A percentile compares a stretch with the other conserved stretches of the same genome.
These are phyloP conservation scores for Ancistrus triradiatus DNA, from an alignment of 2,113 vertebrate species.

Conservation along the genomic window DNA sequence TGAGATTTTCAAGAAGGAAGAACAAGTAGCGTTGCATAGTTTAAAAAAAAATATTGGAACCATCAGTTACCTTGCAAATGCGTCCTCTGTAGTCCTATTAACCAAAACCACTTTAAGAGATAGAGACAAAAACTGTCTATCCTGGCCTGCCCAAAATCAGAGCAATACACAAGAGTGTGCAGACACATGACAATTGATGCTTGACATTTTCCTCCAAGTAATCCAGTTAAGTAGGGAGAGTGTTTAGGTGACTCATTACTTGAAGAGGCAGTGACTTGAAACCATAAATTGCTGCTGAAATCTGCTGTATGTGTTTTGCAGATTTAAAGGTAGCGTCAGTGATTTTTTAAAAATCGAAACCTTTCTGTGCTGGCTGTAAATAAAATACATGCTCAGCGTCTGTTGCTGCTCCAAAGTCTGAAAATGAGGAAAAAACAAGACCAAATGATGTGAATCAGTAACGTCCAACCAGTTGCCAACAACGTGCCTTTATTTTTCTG, in stretches of 20 bases:
- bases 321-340: slow-evolving; percentile 10
- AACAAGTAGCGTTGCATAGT: background rate
- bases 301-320: slow-evolving; percentile 33
- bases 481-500: too few relatives aligned
- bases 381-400: too few relatives aligned
- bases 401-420: too few relatives aligned
- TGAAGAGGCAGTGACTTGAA: slow-evolving; percentile 39
- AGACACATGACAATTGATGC: background rate
- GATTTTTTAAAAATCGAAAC: background rate
- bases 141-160: background rate
- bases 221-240: slow-evolving; percentile 8
- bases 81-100: background rate
- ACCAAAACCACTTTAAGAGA: background rate
- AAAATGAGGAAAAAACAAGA: too few relatives aligned
- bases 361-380: too few relatives aligned
- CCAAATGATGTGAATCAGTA: too few relatives aligned
- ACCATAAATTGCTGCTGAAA: slow-evolving; percentile 8
- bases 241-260: slow-evolving; percentile 31
- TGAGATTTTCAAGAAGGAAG: background rate
- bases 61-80: background rate
- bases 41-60: background rate
- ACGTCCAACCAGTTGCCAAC: too few relatives aligned
- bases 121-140: background rate
- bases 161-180: background rate
- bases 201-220: slow-evolving; percentile 9